A percentile compares a stretch with the other conserved stretches of the same genome.
Evolutionary conservation across 2,797 vertebrate genomes (phyloP).

Genomic region (Chromis chromis): DNA sequence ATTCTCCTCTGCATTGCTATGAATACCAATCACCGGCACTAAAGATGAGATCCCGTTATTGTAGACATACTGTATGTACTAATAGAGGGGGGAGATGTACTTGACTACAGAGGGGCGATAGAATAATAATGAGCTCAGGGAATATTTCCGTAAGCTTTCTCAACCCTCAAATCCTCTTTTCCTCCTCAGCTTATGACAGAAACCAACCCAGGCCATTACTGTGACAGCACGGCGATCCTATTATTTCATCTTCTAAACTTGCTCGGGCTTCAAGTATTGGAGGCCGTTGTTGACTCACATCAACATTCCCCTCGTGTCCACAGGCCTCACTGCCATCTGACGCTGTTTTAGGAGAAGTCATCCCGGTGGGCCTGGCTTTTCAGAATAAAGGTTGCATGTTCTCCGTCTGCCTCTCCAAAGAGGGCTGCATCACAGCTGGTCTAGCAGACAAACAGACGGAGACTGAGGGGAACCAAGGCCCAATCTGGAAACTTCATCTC

Average conservation of each 20-base stretch:
- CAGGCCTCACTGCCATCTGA: conserved; percentile 61
- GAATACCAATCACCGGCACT: conserved; percentile 63
- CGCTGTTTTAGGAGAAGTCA: conserved; percentile 46
- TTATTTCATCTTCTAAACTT: conserved; percentile 46
- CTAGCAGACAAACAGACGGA: conserved; percentile 55
- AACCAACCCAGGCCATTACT: conserved; percentile 40
- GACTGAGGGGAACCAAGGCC: conserved; percentile 42
- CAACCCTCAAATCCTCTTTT: conserved; percentile 51
- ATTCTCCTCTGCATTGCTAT: conserved; percentile 42
- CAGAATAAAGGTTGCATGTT: conserved; percentile 67
- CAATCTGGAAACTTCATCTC: conserved; percentile 59
- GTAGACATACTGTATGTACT: conserved; percentile 53
- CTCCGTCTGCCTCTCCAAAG: conserved; percentile 62
- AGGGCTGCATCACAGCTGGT: conserved; percentile 67
- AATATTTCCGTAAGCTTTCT: conserved; percentile 47
- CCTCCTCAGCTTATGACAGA: conserved; percentile 37
- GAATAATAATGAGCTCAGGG: conserved; percentile 66
- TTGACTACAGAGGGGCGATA: conserved; percentile 42
- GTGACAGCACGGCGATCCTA: conserved; percentile 18
- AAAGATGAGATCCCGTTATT: conserved; percentile 47
- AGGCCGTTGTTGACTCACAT: conserved; percentile 51
- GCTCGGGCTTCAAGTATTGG: conserved; percentile 32
- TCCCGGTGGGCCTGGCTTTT: conserved; percentile 65
- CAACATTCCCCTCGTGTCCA: conserved; percentile 60
- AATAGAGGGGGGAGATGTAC: conserved; percentile 43